Evolutionary conservation across 2,797 vertebrate genomes (phyloP).

Genomic region (Lutjanus campechanus): DNA sequence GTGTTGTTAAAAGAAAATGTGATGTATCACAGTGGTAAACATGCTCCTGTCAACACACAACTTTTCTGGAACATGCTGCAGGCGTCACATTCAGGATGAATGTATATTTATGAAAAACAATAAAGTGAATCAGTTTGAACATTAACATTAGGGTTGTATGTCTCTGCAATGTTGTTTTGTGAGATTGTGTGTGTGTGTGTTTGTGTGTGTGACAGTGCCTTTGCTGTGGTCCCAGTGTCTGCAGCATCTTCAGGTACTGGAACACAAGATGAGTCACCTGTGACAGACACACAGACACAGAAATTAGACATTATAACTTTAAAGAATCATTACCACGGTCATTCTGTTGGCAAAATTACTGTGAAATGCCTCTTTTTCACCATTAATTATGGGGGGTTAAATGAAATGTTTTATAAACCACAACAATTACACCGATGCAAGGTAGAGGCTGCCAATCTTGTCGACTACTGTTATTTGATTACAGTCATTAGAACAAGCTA

Average conservation of each 20-base stretch:
- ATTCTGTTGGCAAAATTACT: constrained; percentile 1
- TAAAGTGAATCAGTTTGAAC: too few species aligned
- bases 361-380: neutral
- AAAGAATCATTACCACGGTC: neutral
- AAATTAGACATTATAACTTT: neutral
- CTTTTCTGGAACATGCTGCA: too few species aligned
- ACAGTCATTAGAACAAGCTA: constrained; percentile 25
- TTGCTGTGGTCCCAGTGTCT: constrained; percentile 92
- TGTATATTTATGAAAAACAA: too few species aligned
- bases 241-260: constrained; percentile 97
- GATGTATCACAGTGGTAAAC: too few species aligned
- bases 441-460: constrained; percentile 15
- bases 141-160: too few species aligned
- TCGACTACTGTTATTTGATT: constrained; percentile 22
- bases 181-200: neutral
- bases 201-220: constrained; percentile 80
- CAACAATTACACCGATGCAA: constrained; percentile 15
- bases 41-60: too few species aligned
- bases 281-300: constrained; percentile 46
- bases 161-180: neutral
- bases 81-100: too few species aligned
- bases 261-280: constrained; percentile 96
- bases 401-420: constrained; percentile 19
- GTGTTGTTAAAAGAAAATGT: too few species aligned
- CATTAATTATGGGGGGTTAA: neutral